Evolutionary conservation across 2,888 invertebrate species (phyloP).

Genomic region (Tenthredo notha): DNA sequence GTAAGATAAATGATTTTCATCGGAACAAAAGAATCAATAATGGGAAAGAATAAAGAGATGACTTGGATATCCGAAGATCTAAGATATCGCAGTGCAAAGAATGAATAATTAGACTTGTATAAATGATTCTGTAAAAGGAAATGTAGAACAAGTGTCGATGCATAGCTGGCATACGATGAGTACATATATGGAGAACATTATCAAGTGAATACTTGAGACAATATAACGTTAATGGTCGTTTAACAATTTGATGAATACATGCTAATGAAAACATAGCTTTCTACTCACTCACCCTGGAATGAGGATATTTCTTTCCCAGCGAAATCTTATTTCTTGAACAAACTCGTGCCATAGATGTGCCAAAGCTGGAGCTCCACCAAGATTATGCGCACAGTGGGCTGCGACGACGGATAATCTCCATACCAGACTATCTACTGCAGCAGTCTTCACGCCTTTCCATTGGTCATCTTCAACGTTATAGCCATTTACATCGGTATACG

Average conservation of each 20-base stretch:
- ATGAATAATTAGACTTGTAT: background rate
- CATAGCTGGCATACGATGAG: slow-evolving; percentile 13
- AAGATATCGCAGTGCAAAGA: background rate
- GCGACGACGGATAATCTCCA: slow-evolving; percentile 90
- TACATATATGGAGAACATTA: slow-evolving; percentile 20
- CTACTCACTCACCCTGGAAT: slow-evolving; percentile 93
- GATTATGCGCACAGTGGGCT: slow-evolving; percentile 86
- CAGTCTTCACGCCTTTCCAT: slow-evolving; percentile 85
- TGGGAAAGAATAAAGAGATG: background rate
- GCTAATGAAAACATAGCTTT: slow-evolving; percentile 58
- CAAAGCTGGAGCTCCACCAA: slow-evolving; percentile 87
- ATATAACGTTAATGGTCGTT: background rate
- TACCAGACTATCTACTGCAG: slow-evolving; percentile 88
- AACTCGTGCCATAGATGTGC: slow-evolving; percentile 98
- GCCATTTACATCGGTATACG: slow-evolving; percentile 70
- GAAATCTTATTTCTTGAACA: slow-evolving; percentile 91
- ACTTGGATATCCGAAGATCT: background rate
- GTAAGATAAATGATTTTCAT: background rate
- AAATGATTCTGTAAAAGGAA: background rate
- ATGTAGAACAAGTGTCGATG: slow-evolving; percentile 2
- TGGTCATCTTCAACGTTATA: slow-evolving; percentile 71
- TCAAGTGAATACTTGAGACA: background rate
- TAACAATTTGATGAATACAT: slow-evolving; percentile 10
- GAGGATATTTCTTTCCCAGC: slow-evolving; percentile 90
- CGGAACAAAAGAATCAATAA: background rate